Percentiles rank a stretch among this genome's conserved stretches.
phyloP scores from a whole-genome alignment of 1,140 invertebrate genomes.

The Parapsyche elsis region DNA sequence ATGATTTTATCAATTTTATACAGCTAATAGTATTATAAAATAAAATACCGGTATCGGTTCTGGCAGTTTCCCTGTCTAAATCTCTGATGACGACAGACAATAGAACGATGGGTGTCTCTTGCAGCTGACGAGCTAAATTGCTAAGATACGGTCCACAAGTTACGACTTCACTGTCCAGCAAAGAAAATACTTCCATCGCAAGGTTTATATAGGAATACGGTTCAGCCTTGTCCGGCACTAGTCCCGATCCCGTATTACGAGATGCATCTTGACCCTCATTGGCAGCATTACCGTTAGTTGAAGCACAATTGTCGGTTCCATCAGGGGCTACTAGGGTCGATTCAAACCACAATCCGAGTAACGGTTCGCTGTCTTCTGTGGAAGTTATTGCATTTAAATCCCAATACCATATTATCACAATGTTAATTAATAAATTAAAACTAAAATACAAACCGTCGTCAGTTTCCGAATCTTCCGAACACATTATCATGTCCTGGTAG shows the following conservation, averaged over 20 bases:
- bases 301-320: conserved; percentile 69
- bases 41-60: conserved; percentile 77
- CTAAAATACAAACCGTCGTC: conserved; percentile 75
- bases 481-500: conserved; percentile 91
- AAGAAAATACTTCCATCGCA: conserved; percentile 80
- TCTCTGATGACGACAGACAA: conserved; percentile 87
- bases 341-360: conserved; percentile 93
- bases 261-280: conserved; percentile 63
- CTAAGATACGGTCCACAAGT: conserved; percentile 57
- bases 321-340: conserved; percentile 87
- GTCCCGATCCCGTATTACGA: conserved; percentile 63
- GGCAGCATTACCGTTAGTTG: conserved; percentile 59
- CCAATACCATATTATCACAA: neutral
- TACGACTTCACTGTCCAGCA: conserved; percentile 67
- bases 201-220: conserved; percentile 89
- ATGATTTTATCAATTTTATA: conserved; percentile 36
- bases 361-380: conserved; percentile 87
- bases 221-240: conserved; percentile 91
- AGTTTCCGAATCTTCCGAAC: conserved; percentile 87
- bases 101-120: conserved; percentile 83
- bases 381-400: neutral
- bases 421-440: neutral
- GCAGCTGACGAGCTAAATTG: conserved; percentile 62
- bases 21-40: neutral
- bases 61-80: conserved; percentile 84